A percentile compares a stretch with the other conserved stretches of the same genome.
phyloP scores from a whole-genome alignment of 2,797 vertebrate species.

The Hydrophis major region DNA sequence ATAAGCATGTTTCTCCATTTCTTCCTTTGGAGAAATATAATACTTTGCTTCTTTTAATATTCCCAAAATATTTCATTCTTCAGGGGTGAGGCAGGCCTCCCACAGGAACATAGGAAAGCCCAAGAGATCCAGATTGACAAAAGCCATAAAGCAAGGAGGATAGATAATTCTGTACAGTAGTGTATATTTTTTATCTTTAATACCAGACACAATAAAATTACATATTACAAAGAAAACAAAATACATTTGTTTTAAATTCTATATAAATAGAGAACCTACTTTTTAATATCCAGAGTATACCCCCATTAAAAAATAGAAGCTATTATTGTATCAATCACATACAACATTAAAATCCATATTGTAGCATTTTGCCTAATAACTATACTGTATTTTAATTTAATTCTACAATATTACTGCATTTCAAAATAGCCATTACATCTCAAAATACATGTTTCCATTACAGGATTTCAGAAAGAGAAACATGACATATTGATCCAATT shows the following conservation, averaged over 20 bases:
- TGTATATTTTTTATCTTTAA: not conserved
- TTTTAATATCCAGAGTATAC: not conserved
- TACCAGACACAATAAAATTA: not conserved
- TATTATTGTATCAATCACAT: not conserved
- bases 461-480: not conserved
- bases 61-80: too few species aligned
- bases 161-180: not conserved
- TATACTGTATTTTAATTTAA: not conserved
- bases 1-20: too few species aligned
- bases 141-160: not conserved
- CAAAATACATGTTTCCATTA: not conserved
- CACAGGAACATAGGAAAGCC: not conserved
- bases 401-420: not conserved
- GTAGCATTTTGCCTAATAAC: not conserved
- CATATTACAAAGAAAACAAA: not conserved
- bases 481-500: not conserved
- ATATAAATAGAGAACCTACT: not conserved
- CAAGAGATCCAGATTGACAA: not conserved
- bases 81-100: too few species aligned
- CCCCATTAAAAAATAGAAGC: not conserved
- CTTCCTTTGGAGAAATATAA: too few species aligned
- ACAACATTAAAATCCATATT: not conserved
- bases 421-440: not conserved
- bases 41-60: too few species aligned
- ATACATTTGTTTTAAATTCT: not conserved